These are phyloP conservation scores for Crossocerus cetratus DNA, from an alignment of 2,888 invertebrate species.

Conservation along the genomic window DNA sequence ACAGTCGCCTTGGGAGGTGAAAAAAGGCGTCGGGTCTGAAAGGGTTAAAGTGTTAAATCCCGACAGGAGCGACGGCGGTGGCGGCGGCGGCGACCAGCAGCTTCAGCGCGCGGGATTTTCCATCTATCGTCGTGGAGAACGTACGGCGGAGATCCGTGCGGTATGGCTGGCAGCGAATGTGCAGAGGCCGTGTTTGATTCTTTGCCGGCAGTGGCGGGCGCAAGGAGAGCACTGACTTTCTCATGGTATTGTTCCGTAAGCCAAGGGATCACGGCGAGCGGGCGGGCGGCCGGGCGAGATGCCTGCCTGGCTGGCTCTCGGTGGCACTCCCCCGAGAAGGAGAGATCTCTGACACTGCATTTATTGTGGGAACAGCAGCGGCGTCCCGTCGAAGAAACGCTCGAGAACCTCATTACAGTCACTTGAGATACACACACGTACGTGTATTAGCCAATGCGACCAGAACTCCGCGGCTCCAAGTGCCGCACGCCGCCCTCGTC, in stretches of 20 bases:
- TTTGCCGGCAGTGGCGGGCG: too few species aligned
- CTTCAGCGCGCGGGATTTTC: too few species aligned
- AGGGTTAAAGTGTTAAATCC: too few species aligned
- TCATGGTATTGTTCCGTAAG: slow-evolving; percentile 55
- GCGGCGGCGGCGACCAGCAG: too few species aligned
- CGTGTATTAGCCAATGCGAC: slow-evolving; percentile 32
- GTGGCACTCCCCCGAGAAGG: slow-evolving; percentile 37
- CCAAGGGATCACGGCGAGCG: slow-evolving; percentile 23
- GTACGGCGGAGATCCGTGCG: not conserved
- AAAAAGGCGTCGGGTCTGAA: too few species aligned
- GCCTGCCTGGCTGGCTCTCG: slow-evolving; percentile 12
- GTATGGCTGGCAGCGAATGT: slow-evolving; percentile 19
- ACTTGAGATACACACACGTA: slow-evolving; percentile 15
- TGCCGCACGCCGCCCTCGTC: too few species aligned
- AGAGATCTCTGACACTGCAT: slow-evolving; percentile 26
- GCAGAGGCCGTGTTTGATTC: slow-evolving; percentile 34
- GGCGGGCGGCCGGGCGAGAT: slow-evolving; percentile 10
- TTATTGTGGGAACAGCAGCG: slow-evolving; percentile 42
- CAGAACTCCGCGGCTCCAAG: too few species aligned
- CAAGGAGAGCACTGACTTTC: slow-evolving; percentile 56
- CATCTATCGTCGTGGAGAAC: too few species aligned
- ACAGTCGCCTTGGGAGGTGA: too few species aligned
- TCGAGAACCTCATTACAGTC: slow-evolving; percentile 18
- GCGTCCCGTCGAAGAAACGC: slow-evolving; percentile 11
- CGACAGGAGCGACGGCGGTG: too few species aligned